Percentiles rank a stretch among this genome's conserved stretches.
phyloP scores from a whole-genome alignment of 2,113 vertebrate genomes.

The Protobothrops flavoviridis region DNA sequence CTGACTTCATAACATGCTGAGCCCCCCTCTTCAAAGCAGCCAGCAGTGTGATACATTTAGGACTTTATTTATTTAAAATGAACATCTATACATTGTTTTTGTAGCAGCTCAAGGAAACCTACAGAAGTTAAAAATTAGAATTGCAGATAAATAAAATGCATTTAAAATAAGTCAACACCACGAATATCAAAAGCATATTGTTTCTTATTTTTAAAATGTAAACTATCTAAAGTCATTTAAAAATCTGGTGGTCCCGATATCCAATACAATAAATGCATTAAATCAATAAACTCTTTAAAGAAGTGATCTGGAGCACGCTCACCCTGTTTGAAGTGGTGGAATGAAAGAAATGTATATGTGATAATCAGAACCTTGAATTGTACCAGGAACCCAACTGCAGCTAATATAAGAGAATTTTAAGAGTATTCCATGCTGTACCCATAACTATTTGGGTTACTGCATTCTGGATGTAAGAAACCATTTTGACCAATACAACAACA shows the following conservation, averaged over 20 bases:
- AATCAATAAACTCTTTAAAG: not conserved
- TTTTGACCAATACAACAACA: not conserved
- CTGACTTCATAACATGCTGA: not conserved
- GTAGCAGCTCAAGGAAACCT: not conserved
- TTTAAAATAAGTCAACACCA: not conserved
- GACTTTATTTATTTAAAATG: not conserved
- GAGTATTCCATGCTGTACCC: not conserved
- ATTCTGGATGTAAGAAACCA: too few relatives aligned
- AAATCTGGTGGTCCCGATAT: not conserved
- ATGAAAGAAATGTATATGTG: not conserved
- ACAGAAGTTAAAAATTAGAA: not conserved
- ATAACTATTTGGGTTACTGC: too few relatives aligned
- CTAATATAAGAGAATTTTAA: not conserved
- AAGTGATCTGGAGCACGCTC: not conserved
- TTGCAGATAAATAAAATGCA: not conserved
- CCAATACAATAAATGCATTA: not conserved
- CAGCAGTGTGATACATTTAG: not conserved
- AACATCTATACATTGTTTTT: not conserved
- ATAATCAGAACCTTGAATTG: too few relatives aligned
- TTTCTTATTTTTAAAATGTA: not conserved
- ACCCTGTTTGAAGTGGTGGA: not conserved
- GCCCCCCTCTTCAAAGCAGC: not conserved
- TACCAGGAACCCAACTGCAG: not conserved
- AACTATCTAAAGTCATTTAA: not conserved
- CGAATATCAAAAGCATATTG: not conserved